Conservation (phyloP, 2,797 vertebrate species). For the Balearica regulorum region DNA sequence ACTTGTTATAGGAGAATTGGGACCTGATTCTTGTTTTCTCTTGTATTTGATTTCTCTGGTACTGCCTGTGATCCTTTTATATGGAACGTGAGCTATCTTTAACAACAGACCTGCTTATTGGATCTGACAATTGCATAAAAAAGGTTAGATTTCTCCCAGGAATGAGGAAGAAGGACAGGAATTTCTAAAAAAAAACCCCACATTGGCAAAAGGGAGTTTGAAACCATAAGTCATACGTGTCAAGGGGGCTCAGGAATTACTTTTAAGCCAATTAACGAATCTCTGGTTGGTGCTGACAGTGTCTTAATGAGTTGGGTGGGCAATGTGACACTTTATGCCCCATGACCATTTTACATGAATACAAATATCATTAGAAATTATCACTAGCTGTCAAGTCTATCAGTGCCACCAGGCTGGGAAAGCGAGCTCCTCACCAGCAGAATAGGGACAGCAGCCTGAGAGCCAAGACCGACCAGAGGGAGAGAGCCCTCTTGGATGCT, state of each 20-base stretch:
- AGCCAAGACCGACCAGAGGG: neutral
- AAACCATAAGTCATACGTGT: neutral
- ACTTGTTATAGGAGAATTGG: neutral
- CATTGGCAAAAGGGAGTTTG: neutral
- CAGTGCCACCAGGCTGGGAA: neutral
- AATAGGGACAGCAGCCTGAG: neutral
- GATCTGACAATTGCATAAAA: neutral
- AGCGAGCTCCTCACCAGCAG: neutral
- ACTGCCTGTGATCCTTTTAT: neutral
- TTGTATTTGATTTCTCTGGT: constrained; percentile 2
- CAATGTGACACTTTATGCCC: neutral
- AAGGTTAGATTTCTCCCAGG: neutral
- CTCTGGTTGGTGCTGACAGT: neutral
- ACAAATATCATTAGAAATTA: neutral
- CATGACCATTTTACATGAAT: neutral
- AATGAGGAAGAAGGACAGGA: neutral
- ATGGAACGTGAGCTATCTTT: neutral
- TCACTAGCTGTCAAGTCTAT: neutral
- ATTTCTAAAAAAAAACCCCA: neutral
- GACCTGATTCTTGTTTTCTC: constrained; percentile 5
- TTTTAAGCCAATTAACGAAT: neutral
- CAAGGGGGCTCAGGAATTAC: neutral
- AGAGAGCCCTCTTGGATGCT: neutral
- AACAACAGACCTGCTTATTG: neutral
- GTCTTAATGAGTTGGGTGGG: neutral